Percentiles rank a stretch among this genome's conserved stretches.
Evolutionary conservation across 1,140 invertebrate genomes (phyloP).

Genomic region (Arion vulgaris): DNA sequence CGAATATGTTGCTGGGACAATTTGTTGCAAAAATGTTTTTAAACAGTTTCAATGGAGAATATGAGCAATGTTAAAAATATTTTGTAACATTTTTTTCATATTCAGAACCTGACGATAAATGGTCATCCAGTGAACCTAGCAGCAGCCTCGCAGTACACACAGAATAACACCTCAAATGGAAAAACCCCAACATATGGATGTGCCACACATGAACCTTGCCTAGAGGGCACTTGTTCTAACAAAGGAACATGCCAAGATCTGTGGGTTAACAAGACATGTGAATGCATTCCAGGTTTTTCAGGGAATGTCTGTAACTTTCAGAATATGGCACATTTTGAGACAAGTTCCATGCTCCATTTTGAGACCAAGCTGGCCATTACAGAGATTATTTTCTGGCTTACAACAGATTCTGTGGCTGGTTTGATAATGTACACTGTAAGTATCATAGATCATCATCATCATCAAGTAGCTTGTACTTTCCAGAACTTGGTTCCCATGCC

Average conservation of each 20-base stretch:
- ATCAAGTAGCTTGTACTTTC: too few species aligned
- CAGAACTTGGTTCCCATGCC: too few species aligned
- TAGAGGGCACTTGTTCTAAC: conserved; percentile 47
- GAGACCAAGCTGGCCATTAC: conserved; percentile 41
- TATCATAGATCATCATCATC: too few species aligned
- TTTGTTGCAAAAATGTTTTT: too few species aligned
- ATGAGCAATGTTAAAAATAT: too few species aligned
- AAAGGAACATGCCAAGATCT: conserved; percentile 56
- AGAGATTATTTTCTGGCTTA: conserved; percentile 49
- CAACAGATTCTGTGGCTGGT: conserved; percentile 43
- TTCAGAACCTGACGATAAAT: conserved; percentile 51
- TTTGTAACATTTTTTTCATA: not conserved
- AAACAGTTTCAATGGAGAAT: too few species aligned
- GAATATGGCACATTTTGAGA: conserved; percentile 53
- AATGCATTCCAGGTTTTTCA: conserved; percentile 52
- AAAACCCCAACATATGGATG: conserved; percentile 47
- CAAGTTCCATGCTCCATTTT: conserved; percentile 54
- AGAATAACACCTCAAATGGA: not conserved
- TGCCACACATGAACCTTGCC: conserved; percentile 47
- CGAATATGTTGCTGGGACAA: too few species aligned
- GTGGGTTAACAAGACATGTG: conserved; percentile 53
- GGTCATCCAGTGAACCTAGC: conserved; percentile 44
- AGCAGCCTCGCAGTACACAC: not conserved
- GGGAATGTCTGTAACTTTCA: conserved; percentile 50
- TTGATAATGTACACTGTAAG: conserved; percentile 62